These are phyloP conservation scores for Aurelia sp. DNA, from an alignment of 30 jellyfish, hydroid and myxozoan species.

Conservation along the genomic window DNA sequence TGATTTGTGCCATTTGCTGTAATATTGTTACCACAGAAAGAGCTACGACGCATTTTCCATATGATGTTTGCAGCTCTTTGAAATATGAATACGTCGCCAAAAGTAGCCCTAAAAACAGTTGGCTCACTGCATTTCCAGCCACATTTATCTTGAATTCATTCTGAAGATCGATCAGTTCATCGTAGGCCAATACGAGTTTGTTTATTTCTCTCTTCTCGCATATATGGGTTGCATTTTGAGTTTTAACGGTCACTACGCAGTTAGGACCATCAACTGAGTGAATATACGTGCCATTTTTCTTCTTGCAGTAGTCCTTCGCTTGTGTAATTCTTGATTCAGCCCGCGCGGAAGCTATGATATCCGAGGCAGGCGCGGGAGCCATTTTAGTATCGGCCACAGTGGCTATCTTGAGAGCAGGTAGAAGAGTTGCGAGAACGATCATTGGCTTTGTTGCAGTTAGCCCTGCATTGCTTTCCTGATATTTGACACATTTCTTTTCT, in stretches of 20 bases:
- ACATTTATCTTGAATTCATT: neutral
- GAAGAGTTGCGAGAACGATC: too few relatives aligned
- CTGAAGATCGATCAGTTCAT: neutral
- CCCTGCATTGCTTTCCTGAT: too few relatives aligned
- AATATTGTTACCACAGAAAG: constrained; percentile 25
- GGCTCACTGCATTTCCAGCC: constrained; percentile 30
- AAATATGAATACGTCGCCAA: constrained; percentile 28
- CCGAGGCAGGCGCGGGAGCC: constrained; percentile 56
- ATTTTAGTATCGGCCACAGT: neutral
- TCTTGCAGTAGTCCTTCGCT: constrained; percentile 25
- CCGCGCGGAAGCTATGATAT: constrained; percentile 9
- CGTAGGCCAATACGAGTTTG: neutral
- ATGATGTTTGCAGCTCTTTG: constrained; percentile 58
- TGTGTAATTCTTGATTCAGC: neutral
- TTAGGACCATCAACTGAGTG: constrained; percentile 3
- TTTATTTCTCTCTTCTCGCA: neutral
- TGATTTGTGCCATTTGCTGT: constrained; percentile 6
- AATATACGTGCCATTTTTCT: neutral
- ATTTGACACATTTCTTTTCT: neutral
- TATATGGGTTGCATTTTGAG: constrained; percentile 4
- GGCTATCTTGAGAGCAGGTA: too few relatives aligned
- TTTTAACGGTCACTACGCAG: neutral
- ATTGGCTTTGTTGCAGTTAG: too few relatives aligned
- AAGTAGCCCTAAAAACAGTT: constrained; percentile 17
- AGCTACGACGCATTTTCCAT: constrained; percentile 43